Base-by-base conservation (phyloP, 1,140 invertebrate genomes). In the Polypedilum vanderplanki region DNA sequence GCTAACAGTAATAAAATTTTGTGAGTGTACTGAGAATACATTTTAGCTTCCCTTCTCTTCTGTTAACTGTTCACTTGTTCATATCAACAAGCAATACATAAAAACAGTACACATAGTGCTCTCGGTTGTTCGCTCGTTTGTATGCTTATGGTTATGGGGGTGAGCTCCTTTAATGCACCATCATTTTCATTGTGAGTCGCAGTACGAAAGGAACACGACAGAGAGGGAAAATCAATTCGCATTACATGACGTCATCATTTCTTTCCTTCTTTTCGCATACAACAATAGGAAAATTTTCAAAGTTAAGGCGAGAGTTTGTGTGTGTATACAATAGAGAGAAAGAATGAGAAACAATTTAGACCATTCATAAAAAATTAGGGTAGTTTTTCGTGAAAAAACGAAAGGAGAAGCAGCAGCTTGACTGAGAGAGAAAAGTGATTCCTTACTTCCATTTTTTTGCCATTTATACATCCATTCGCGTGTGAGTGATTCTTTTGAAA, bases 1-100 rank as follows among this genome's bases (percentile, higher is more conserved):
- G 46, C 10, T 15, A 57, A 12, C 12, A 57, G 46, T 12, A 57
- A 57, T 57, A 57, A 57, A 57, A 57, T 57, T 18, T 70, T 70
- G 17, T 20, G 65, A 70, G 65, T 17, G 65, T 1, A 70, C 65
- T 17, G 65, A 70, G 65, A 20, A 20, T 70, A 18, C 20, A 57
- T 17, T 15, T 12, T 17, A n/a, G 1, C 46, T 15, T 57, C 10
- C 46, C 10, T 17, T 33, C 24, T 5, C 24, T 33, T 33, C 46
- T 17, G 8, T 17, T 15, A 57, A 12, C 46, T n/a, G n/a, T 17
- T 17, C 46, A 70, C 9, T 70, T 70, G 17, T 70, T 18, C 17
- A 70, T 70, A 70, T 70, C 65, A 70, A 70, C 65, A 70, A 70
- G 65, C 65, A 18, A n/a, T 70, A 57, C 46, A 57, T 57, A 57